phyloP scores from a whole-genome alignment of 2,797 vertebrate species.

The Pangasius krempfi region DNA sequence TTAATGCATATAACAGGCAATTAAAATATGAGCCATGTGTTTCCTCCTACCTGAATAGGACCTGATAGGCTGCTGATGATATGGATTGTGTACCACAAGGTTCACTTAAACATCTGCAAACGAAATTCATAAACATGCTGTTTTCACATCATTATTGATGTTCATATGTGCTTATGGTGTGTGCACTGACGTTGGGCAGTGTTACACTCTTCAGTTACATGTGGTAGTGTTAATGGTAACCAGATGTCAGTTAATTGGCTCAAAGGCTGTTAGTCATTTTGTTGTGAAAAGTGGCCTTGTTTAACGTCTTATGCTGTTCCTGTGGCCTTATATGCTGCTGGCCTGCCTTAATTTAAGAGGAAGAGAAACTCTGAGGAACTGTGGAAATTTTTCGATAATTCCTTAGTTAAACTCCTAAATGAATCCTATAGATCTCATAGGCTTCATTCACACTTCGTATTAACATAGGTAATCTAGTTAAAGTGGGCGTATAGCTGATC shows the following conservation, averaged over 20 bases:
- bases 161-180: slow-evolving; percentile 34
- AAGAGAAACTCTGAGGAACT: neutral
- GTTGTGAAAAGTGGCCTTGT: slow-evolving; percentile 38
- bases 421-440: neutral
- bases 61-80: neutral
- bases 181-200: slow-evolving; percentile 32
- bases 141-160: slow-evolving; percentile 29
- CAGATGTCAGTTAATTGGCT: slow-evolving; percentile 54
- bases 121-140: neutral
- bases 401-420: too few species aligned
- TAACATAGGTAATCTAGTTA: neutral
- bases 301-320: slow-evolving; percentile 5
- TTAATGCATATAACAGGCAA: neutral
- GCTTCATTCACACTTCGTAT: neutral
- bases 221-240: slow-evolving; percentile 50
- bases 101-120: neutral
- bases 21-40: neutral
- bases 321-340: slow-evolving; percentile 26
- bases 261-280: slow-evolving; percentile 52
- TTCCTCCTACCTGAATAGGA: neutral
- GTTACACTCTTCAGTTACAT: slow-evolving; percentile 40
- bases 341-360: slow-evolving; percentile 31
- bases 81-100: neutral
- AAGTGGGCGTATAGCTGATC: neutral
- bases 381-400: neutral